Evolutionary conservation across 1,140 invertebrate genomes (phyloP), one percentile per base, ranked within the genome.

Genomic region (Solenopsis fugax): DNA sequence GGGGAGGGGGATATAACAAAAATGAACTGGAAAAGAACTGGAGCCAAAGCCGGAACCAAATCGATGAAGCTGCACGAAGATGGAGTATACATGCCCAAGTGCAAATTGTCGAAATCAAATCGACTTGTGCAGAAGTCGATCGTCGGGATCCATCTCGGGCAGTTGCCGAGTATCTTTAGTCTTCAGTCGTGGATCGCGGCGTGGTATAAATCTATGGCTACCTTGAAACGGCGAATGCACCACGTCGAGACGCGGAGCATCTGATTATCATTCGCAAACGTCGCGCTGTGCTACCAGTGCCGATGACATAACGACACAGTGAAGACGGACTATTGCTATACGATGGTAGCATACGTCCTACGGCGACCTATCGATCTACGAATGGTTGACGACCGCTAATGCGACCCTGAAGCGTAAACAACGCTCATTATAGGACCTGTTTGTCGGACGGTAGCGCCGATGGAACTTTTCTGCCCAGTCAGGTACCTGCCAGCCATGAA

Each of bases 371-470:
- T 88, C 58, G 86, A 88, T 87, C 86, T 50, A 62, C 52, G 54
- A 58, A 45, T 60, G 86, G 48, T 87, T 73, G n/a, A 84, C 69
- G 60, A 85, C 64, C 71, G 52, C 71, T 72, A 82, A 75, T 29
- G 54, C 65, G 80, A 85, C 58, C 56, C 73, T 67, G 71, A 60
- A 90, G 58, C 86, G 80, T 65, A 69, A 89, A 58, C 65, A 87
- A 67, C 60, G 45, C 78, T 69, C 73, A 54, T 85, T 71, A 80
- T 54, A 45, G 65, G 75, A 76, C 75, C 84, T 75, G 82, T 60
- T 45, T 50, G 48, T 71, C 50, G 58, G 54, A 84, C 48, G 48
- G 78, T 69, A 62, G 24, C 67, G 52, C 76, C 62, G 16, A 72
- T 60, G 60, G 58, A 18, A 54, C 72, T 48, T 65, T 54, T 52